Evolutionary conservation across 2,797 vertebrate species (phyloP).

Genomic region (Rhynchotus rufescens): DNA sequence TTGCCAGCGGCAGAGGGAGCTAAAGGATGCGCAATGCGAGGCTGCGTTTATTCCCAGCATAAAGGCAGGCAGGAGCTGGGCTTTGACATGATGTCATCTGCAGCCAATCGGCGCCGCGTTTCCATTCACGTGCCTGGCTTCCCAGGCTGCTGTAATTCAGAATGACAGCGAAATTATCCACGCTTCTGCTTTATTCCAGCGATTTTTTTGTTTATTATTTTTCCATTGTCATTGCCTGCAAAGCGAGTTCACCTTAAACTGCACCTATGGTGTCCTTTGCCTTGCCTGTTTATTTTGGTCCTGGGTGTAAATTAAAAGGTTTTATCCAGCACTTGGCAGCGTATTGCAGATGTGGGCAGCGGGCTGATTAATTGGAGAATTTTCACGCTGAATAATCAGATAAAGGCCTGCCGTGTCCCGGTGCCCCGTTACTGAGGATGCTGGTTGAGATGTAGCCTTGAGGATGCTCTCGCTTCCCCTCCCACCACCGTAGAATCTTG

Average conservation of each 20-base stretch:
- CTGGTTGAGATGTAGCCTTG: not conserved
- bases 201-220: not conserved
- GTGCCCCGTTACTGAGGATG: not conserved
- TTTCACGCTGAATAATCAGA: slow-evolving; percentile 23
- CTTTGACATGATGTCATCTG: slow-evolving; percentile 90
- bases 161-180: slow-evolving; percentile 70
- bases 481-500: not conserved
- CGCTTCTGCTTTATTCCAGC: slow-evolving; percentile 47
- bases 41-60: not conserved
- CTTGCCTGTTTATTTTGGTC: not conserved
- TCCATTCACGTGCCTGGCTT: slow-evolving; percentile 57
- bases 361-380: slow-evolving; percentile 30
- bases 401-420: not conserved
- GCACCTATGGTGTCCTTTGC: not conserved
- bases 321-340: slow-evolving; percentile 26
- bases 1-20: slow-evolving; percentile 79
- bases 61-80: slow-evolving; percentile 6
- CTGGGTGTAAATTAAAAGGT: not conserved
- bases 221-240: not conserved
- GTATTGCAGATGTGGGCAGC: not conserved
- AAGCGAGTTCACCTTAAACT: not conserved
- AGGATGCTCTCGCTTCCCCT: not conserved
- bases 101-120: slow-evolving; percentile 83
- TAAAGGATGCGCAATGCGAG: slow-evolving; percentile 33
- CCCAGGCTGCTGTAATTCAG: slow-evolving; percentile 58